Evolutionary conservation across 2,888 invertebrate genomes (phyloP).

Genomic region (Parascotia fuliginaria): DNA sequence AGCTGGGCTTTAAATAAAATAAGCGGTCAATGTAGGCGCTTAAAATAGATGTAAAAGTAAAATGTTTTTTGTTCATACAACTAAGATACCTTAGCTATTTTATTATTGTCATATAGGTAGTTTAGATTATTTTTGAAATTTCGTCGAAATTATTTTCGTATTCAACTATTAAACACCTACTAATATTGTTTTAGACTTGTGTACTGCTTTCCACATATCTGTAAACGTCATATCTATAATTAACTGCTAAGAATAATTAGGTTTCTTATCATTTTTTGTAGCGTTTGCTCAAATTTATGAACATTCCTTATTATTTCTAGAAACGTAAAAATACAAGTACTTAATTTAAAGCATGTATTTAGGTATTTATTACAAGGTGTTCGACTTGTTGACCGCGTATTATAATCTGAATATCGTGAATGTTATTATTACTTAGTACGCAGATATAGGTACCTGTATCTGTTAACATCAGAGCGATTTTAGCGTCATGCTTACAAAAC

Average conservation of each 20-base stretch:
- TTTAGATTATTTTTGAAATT: not conserved
- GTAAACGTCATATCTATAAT: constrained; percentile 34
- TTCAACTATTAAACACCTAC: not conserved
- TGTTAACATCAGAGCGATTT: not conserved
- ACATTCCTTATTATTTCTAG: constrained; percentile 59
- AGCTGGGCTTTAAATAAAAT: constrained; percentile 54
- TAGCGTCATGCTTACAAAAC: constrained; percentile 15
- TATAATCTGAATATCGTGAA: not conserved
- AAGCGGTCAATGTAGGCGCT: constrained; percentile 45
- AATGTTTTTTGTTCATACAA: constrained; percentile 12
- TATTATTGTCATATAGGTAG: not conserved
- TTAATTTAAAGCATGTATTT: constrained; percentile 14
- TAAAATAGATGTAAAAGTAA: constrained; percentile 50
- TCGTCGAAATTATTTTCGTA: not conserved
- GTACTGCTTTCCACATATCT: constrained; percentile 37
- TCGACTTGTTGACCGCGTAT: not conserved
- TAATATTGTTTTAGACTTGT: constrained; percentile 19
- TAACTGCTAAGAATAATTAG: constrained; percentile 19
- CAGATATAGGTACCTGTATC: not conserved
- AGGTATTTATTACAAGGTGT: not conserved
- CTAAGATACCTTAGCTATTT: not conserved
- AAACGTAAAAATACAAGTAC: constrained; percentile 18
- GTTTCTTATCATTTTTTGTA: constrained; percentile 40
- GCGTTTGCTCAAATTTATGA: constrained; percentile 65
- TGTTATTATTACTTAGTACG: no score